phyloP scores from a whole-genome alignment of 2,888 invertebrate species.

The Asteroscopus sphinx region DNA sequence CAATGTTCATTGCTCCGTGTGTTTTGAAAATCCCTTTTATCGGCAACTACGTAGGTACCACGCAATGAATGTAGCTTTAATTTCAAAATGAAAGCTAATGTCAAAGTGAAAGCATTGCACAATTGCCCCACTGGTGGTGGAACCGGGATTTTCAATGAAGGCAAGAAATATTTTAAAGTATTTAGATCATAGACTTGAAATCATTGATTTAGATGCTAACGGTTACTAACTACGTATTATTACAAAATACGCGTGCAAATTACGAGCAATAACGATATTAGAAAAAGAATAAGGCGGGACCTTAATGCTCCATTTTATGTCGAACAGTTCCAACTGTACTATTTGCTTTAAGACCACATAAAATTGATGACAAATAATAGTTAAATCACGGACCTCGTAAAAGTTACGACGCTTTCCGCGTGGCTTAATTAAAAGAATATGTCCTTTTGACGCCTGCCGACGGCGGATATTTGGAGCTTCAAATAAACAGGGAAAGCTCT shows the following conservation, averaged over 20 bases:
- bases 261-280: slow-evolving; percentile 34
- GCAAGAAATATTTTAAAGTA: too few relatives aligned
- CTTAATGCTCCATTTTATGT: slow-evolving; percentile 67
- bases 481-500: slow-evolving; percentile 50
- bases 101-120: too few relatives aligned
- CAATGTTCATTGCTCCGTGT: too few relatives aligned
- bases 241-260: slow-evolving; percentile 17
- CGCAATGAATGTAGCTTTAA: too few relatives aligned
- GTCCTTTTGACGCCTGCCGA: slow-evolving; percentile 76
- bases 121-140: too few relatives aligned
- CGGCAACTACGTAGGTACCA: too few relatives aligned
- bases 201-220: too few relatives aligned
- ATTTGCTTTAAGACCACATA: slow-evolving; percentile 86
- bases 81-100: too few relatives aligned
- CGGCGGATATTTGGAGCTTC: slow-evolving; percentile 50
- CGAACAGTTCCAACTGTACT: slow-evolving; percentile 67
- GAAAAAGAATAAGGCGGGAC: slow-evolving; percentile 45
- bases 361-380: slow-evolving; percentile 90
- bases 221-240: background rate
- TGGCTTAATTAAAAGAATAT: slow-evolving; percentile 89
- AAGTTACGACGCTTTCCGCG: slow-evolving; percentile 86
- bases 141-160: too few relatives aligned
- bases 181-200: too few relatives aligned
- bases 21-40: too few relatives aligned
- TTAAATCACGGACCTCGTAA: slow-evolving; percentile 88